These are phyloP conservation scores for Pluvialis apricaria DNA, from an alignment of 2,113 vertebrate genomes.

Conservation along the genomic window DNA sequence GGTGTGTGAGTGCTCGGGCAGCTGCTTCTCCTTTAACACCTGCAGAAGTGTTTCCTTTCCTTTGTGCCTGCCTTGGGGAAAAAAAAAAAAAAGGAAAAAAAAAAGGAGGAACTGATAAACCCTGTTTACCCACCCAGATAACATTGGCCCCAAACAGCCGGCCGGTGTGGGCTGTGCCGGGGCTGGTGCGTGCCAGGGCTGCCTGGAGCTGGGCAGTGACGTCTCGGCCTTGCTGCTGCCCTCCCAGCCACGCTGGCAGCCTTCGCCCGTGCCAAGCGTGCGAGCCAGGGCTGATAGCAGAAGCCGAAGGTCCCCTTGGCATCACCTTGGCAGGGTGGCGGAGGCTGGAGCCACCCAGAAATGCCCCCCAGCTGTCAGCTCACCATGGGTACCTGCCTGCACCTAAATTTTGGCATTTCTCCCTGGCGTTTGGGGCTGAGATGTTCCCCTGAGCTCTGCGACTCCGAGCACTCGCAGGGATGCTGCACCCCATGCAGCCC, in stretches of 20 bases:
- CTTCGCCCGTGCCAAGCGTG: accelerated
- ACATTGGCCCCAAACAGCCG: accelerated
- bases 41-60: background rate
- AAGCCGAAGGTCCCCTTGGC: background rate
- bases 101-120: background rate
- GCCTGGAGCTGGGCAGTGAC: background rate
- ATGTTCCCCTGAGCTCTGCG: background rate
- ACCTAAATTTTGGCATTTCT: background rate
- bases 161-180: accelerated
- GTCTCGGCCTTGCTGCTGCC: background rate
- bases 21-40: no score
- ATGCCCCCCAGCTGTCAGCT: background rate
- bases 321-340: background rate
- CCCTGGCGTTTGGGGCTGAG: background rate
- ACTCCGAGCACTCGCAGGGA: accelerated
- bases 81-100: background rate
- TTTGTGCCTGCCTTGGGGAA: background rate
- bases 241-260: accelerated
- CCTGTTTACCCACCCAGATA: background rate
- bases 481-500: accelerated
- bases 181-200: background rate
- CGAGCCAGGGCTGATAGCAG: background rate
- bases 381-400: background rate
- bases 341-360: background rate
- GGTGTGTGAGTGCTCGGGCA: no score